Conservation (phyloP, 2,797 vertebrate species). For the Parambassis ranga region DNA sequence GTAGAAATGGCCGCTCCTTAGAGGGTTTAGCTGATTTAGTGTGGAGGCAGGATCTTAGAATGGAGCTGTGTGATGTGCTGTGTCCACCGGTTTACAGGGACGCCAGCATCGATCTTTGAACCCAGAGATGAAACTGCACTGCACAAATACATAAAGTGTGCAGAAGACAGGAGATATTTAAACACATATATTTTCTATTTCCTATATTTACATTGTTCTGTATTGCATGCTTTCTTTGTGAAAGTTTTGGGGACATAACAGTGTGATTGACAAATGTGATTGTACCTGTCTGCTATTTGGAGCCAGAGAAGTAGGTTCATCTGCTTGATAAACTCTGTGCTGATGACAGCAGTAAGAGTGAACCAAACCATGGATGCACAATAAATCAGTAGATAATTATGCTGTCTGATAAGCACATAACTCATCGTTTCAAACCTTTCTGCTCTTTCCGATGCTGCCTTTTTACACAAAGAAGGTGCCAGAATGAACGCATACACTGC, state of each 20-base stretch:
- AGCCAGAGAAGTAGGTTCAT: too few species aligned
- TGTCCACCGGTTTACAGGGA: neutral
- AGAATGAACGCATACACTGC: neutral
- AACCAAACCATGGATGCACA: too few species aligned
- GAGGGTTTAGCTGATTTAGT: neutral
- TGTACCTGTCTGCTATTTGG: too few species aligned
- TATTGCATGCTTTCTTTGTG: too few species aligned
- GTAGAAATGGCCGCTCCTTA: neutral
- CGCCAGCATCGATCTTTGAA: neutral
- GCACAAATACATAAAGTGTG: neutral
- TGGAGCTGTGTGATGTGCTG: neutral
- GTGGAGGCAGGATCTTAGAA: constrained; percentile 1
- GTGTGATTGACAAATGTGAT: too few species aligned
- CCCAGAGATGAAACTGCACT: neutral
- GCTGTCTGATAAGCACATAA: too few species aligned
- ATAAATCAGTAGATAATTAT: too few species aligned
- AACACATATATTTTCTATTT: too few species aligned
- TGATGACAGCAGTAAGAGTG: neutral
- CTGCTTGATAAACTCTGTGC: too few species aligned
- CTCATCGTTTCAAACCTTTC: too few species aligned
- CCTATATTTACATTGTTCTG: neutral
- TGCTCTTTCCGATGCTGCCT: neutral
- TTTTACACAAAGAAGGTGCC: too few species aligned
- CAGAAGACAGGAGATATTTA: neutral
- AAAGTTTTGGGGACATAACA: too few species aligned